phyloP scores from a whole-genome alignment of 2,113 vertebrate species.

The Antechinus flavipes region DNA sequence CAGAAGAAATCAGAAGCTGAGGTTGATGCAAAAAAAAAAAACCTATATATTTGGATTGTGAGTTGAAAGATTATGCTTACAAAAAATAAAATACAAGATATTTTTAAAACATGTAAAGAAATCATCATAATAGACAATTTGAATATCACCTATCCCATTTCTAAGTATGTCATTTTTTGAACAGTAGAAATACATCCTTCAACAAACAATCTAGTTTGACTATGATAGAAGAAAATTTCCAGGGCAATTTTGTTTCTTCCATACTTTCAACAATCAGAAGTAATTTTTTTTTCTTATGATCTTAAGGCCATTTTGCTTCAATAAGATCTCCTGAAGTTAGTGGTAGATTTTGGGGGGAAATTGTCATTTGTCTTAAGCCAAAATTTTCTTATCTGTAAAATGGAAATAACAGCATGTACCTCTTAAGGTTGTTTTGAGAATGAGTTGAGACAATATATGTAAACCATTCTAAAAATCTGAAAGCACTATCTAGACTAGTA shows the following conservation, averaged over 20 bases:
- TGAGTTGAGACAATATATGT: not conserved
- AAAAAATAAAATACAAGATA: not conserved
- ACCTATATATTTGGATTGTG: not conserved
- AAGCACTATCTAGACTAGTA: not conserved
- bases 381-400: not conserved
- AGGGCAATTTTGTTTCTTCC: not conserved
- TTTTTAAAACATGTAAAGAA: not conserved
- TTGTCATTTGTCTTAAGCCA: not conserved
- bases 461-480: not conserved
- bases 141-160: not conserved
- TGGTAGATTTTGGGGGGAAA: not conserved
- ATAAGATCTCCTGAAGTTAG: constrained; percentile 1
- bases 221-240: not conserved
- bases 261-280: not conserved
- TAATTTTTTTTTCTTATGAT: constrained; percentile 4
- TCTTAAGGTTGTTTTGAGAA: not conserved
- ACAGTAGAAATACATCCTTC: not conserved
- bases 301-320: constrained; percentile 1
- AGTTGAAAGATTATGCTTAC: constrained; percentile 24
- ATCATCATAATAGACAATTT: not conserved
- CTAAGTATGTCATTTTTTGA: constrained; percentile 17
- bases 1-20: not conserved
- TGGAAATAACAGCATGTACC: not conserved
- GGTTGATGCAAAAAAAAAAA: not conserved
- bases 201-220: not conserved